phyloP scores from a whole-genome alignment of 2,888 invertebrate genomes.

The Cephus sareptanus region DNA sequence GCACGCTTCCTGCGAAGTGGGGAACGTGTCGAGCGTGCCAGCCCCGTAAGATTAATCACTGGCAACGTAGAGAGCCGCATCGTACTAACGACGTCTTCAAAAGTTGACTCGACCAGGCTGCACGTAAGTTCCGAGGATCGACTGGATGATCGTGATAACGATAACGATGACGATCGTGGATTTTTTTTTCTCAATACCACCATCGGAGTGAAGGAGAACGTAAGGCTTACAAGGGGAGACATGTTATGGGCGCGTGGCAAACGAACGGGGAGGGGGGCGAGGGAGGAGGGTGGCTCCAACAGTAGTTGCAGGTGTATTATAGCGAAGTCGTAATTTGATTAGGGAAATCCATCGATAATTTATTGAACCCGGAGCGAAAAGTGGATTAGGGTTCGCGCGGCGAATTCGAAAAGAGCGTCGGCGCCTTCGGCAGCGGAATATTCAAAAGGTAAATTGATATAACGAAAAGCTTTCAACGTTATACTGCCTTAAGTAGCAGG shows the following conservation, averaged over 20 bases:
- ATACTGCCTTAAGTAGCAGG: background rate
- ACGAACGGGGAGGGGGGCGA: background rate
- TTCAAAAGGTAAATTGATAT: background rate
- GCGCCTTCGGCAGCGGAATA: background rate
- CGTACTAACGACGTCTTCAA: background rate
- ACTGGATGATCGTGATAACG: background rate
- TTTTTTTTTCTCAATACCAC: background rate
- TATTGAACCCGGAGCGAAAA: background rate
- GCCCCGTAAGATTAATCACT: slow-evolving; percentile 44
- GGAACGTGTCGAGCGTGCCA: slow-evolving; percentile 34
- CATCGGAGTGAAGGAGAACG: background rate
- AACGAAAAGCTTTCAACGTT: background rate
- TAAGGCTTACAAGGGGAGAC: background rate
- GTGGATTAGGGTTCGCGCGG: background rate
- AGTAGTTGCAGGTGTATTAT: background rate
- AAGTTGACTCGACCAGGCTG: background rate
- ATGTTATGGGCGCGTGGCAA: background rate
- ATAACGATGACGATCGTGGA: background rate
- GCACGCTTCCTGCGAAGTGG: background rate
- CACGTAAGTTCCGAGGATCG: background rate
- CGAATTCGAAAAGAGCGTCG: background rate
- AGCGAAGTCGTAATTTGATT: background rate
- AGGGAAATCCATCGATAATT: background rate
- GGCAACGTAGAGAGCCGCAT: slow-evolving; percentile 26
- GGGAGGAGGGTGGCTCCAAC: background rate